Evolutionary conservation across 2,797 vertebrate genomes (phyloP).

Genomic region (Loris lydekkerianus): DNA sequence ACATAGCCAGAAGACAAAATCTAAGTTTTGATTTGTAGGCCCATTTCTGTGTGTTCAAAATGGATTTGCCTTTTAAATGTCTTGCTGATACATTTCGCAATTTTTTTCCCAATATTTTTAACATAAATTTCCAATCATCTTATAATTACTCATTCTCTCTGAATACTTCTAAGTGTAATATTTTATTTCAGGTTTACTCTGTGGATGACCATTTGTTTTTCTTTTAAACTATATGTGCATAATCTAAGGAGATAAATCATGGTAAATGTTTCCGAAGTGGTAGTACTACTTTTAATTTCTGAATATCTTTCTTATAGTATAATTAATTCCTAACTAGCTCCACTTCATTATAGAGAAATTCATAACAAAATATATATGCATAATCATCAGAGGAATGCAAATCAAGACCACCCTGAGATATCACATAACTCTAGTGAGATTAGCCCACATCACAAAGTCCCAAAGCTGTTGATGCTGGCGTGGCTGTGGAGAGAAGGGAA

Average conservation of each 20-base stretch:
- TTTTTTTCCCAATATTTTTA: neutral
- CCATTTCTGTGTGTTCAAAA: constrained; percentile 36
- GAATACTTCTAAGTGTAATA: neutral
- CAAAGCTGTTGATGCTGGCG: too few species aligned
- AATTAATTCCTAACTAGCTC: neutral
- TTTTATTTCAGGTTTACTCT: neutral
- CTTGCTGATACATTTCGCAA: neutral
- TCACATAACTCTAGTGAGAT: too few species aligned
- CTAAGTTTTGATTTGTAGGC: constrained; percentile 25
- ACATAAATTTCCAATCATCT: neutral
- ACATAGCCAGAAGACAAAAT: constrained; percentile 60
- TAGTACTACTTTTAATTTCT: neutral
- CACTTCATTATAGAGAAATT: neutral
- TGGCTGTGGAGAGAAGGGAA: too few species aligned
- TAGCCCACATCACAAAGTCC: too few species aligned
- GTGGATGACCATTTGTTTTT: neutral
- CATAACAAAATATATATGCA: neutral
- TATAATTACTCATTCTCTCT: neutral
- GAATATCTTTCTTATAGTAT: neutral
- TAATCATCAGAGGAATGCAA: too few species aligned
- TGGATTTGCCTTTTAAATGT: constrained; percentile 1
- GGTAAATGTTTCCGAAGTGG: neutral
- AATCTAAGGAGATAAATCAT: constrained; percentile 7
- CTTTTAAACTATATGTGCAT: neutral
- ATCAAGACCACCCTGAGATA: too few species aligned